These are phyloP conservation scores for Yponomeuta plumbellus DNA, from an alignment of 2,888 invertebrate species.

Conservation along the genomic window DNA sequence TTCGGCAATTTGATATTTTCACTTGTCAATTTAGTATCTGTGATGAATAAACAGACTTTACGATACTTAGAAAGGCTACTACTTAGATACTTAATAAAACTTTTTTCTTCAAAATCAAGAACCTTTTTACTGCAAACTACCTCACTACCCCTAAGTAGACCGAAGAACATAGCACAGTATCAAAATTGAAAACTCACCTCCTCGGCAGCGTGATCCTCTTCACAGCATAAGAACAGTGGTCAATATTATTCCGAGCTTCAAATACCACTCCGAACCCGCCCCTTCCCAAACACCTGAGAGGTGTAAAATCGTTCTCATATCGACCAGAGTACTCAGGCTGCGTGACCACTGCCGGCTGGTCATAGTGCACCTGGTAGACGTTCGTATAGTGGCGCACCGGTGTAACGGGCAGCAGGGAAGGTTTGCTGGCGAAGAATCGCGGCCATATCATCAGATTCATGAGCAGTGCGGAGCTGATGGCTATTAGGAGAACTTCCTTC, in stretches of 20 bases:
- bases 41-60: no score
- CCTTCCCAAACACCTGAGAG: slow-evolving; percentile 86
- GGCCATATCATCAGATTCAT: slow-evolving; percentile 81
- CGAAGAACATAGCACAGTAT: no score
- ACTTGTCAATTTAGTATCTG: no score
- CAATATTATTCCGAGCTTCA: slow-evolving; percentile 94
- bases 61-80: no score
- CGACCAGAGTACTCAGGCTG: slow-evolving; percentile 74
- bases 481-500: slow-evolving; percentile 87
- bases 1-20: no score
- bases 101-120: no score
- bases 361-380: slow-evolving; percentile 51
- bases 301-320: slow-evolving; percentile 90
- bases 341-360: slow-evolving; percentile 33
- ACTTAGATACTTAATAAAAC: no score
- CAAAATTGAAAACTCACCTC: slow-evolving; percentile 58
- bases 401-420: slow-evolving; percentile 36
- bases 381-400: slow-evolving; percentile 54
- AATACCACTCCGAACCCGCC: slow-evolving; percentile 99
- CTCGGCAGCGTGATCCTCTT: slow-evolving; percentile 93
- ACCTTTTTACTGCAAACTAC: no score
- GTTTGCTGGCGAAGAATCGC: slow-evolving; percentile 54
- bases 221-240: slow-evolving; percentile 95
- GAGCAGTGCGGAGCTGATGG: slow-evolving; percentile 82
- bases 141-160: no score